Conservation (phyloP, 2,888 invertebrate species). For the Dasysyrphus albostriatus region DNA sequence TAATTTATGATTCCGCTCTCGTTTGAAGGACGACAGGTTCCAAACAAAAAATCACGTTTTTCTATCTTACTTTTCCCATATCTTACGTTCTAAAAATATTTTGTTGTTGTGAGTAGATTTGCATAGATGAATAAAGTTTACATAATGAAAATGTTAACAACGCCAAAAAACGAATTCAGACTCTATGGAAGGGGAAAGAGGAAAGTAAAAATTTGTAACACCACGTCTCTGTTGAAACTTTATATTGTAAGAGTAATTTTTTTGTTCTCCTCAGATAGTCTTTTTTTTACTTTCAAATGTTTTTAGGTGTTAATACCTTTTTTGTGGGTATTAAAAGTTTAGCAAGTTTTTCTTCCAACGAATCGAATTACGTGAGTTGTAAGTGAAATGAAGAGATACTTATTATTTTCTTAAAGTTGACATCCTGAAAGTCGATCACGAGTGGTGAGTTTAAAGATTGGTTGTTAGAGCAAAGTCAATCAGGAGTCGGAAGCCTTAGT, state of each 20-base stretch:
- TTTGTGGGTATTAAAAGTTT: constrained; percentile 73
- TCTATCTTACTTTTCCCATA: constrained; percentile 70
- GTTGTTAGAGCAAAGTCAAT: constrained; percentile 8
- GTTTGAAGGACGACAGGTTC: constrained; percentile 75
- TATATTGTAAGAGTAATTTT: constrained; percentile 26
- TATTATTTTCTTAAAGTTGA: constrained; percentile 10
- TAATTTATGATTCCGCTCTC: constrained; percentile 74
- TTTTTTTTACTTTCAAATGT: constrained; percentile 52
- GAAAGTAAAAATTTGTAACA: constrained; percentile 58
- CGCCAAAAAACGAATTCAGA: constrained; percentile 11
- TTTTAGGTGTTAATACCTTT: constrained; percentile 75
- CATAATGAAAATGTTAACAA: constrained; percentile 74
- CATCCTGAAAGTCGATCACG: constrained; percentile 20
- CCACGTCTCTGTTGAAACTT: constrained; percentile 59
- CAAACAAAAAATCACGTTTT: constrained; percentile 76
- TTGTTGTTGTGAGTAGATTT: constrained; percentile 68
- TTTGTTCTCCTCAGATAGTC: background rate
- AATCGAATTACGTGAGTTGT: constrained; percentile 75
- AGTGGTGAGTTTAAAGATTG: background rate
- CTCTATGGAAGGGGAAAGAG: background rate
- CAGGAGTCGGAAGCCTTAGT: background rate
- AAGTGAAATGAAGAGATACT: constrained; percentile 65
- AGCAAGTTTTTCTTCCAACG: constrained; percentile 46
- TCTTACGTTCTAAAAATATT: constrained; percentile 34
- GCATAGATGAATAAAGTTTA: constrained; percentile 76